These are phyloP conservation scores for Hemibagrus guttatus DNA, from an alignment of 2,797 vertebrate genomes.

Conservation along the genomic window DNA sequence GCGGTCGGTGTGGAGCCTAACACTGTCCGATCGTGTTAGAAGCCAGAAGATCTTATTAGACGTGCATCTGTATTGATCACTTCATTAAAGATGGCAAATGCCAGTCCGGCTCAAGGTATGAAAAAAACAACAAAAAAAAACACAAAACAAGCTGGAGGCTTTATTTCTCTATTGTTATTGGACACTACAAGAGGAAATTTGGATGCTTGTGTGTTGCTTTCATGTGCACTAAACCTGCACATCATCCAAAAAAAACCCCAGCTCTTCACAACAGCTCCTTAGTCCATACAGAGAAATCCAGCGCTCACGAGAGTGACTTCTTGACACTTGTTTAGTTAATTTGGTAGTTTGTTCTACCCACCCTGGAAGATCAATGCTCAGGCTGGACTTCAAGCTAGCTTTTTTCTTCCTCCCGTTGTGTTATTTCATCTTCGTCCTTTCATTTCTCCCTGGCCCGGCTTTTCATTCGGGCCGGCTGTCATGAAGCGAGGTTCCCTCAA, in stretches of 20 bases:
- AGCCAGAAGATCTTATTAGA: background rate
- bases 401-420: slow-evolving; percentile 42
- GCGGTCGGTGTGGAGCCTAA: background rate
- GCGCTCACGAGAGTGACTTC: slow-evolving; percentile 45
- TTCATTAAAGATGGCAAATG: slow-evolving; percentile 48
- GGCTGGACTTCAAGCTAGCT: slow-evolving; percentile 51
- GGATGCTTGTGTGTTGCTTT: slow-evolving; percentile 43
- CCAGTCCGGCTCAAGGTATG: background rate
- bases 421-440: slow-evolving; percentile 55
- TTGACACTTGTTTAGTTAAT: slow-evolving; percentile 57
- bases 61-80: slow-evolving; percentile 28
- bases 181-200: slow-evolving; percentile 41
- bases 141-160: slow-evolving; percentile 35
- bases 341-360: slow-evolving; percentile 51
- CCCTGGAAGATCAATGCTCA: slow-evolving; percentile 56
- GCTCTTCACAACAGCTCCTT: slow-evolving; percentile 40
- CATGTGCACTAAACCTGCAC: slow-evolving; percentile 35
- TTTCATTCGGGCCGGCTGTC: slow-evolving; percentile 50
- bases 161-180: slow-evolving; percentile 40
- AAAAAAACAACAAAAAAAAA: slow-evolving; percentile 19
- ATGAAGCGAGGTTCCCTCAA: slow-evolving; percentile 49
- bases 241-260: slow-evolving; percentile 34
- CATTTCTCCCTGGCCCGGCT: slow-evolving; percentile 45
- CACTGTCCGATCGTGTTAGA: slow-evolving; percentile 10
- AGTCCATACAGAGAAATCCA: slow-evolving; percentile 34